phyloP scores from a whole-genome alignment of 37 sponge, comb jelly and placozoan genomes.

The Oscarella lobularis region DNA sequence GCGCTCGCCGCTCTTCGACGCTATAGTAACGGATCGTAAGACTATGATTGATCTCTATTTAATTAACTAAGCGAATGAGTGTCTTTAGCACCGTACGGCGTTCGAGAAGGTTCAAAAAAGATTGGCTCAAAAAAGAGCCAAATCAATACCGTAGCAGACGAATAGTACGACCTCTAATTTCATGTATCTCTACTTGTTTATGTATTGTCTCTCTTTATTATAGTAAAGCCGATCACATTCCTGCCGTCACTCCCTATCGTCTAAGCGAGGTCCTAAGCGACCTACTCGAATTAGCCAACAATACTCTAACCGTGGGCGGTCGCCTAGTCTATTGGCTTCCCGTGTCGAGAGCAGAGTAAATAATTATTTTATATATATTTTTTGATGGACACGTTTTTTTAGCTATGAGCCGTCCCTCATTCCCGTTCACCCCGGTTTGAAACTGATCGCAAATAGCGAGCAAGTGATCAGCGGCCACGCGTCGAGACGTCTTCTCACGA shows the following conservation, averaged over 20 bases:
- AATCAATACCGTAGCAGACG: neutral
- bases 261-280: constrained; percentile 61
- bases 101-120: constrained; percentile 72
- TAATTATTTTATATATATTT: neutral
- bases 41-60: neutral
- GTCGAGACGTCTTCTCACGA: constrained; percentile 44
- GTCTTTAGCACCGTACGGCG: constrained; percentile 75
- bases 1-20: constrained; percentile 58
- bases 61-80: too few species aligned
- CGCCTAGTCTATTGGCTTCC: constrained; percentile 87
- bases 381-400: too few species aligned
- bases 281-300: constrained; percentile 58
- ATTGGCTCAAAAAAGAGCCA: constrained; percentile 11
- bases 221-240: constrained; percentile 33
- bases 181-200: neutral
- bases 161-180: neutral
- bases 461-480: constrained; percentile 36
- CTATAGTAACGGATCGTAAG: constrained; percentile 90
- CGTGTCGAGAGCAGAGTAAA: constrained; percentile 38
- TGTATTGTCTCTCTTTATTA: neutral
- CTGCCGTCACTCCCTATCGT: constrained; percentile 22
- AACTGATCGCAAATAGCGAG: constrained; percentile 32
- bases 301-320: constrained; percentile 52
- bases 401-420: constrained; percentile 18
- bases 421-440: constrained; percentile 55